phyloP scores from a whole-genome alignment of 2,797 vertebrate genomes.

The Catostomus latipinnis region DNA sequence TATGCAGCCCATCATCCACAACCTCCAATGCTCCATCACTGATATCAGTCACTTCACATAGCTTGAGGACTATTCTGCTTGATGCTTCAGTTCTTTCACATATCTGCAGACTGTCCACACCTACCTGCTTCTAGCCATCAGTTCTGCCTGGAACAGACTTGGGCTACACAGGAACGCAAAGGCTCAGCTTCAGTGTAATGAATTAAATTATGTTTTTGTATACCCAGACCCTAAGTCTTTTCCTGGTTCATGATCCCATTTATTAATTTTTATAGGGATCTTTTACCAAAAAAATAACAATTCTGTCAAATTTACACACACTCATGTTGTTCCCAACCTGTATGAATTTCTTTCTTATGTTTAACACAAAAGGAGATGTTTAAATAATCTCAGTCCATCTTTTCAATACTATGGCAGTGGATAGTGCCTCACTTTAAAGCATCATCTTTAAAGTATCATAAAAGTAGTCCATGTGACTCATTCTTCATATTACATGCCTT shows the following conservation, averaged over 20 bases:
- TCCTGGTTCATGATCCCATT: conserved; percentile 3
- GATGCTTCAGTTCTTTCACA: background rate
- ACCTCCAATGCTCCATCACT: background rate
- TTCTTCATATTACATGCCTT: too few species aligned
- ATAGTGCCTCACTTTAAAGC: too few species aligned
- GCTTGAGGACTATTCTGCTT: background rate
- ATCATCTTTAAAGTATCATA: too few species aligned
- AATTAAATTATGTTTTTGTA: background rate
- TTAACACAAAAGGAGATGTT: too few species aligned
- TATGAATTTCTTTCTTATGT: too few species aligned
- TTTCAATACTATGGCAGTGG: too few species aligned
- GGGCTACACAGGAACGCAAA: background rate
- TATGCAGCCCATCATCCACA: conserved; percentile 44
- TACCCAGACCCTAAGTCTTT: background rate
- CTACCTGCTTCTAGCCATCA: background rate
- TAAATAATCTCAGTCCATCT: too few species aligned
- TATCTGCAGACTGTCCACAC: background rate
- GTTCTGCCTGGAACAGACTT: background rate
- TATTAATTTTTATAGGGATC: background rate
- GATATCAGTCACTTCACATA: conserved; percentile 3
- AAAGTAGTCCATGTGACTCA: too few species aligned
- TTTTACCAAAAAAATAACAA: too few species aligned
- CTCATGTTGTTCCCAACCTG: too few species aligned
- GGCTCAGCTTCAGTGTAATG: conserved; percentile 17
- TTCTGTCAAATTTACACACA: too few species aligned